Base-by-base conservation (phyloP, 2,113 vertebrate genomes). In the Labrus mixtus region DNA sequence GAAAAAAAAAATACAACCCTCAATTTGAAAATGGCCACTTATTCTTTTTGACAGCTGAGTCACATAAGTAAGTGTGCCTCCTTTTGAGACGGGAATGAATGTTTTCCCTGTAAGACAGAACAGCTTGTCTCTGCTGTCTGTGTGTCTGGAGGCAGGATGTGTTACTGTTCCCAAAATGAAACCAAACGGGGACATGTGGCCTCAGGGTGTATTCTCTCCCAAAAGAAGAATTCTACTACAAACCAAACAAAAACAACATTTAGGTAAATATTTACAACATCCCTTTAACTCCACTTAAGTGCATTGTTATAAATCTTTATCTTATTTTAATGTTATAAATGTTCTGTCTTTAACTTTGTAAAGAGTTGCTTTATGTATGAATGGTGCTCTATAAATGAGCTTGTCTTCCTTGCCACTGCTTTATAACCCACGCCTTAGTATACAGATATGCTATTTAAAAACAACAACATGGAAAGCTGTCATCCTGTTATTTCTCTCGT, bases 91-190 rank as follows among this genome's bases (percentile, higher is more conserved):
- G 39, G 73, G 50, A 64, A 73, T 54, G 19, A 67, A 8, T 19
- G 2, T 68, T 70, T 85, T 78, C 74, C 67, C 60, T 9, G 54
- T 73, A 29, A 86, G 37, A 56, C 65, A 29, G 23, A 70, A 48
- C 46, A 48, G 46, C 16, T 48, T 48, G 46, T 78, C 58, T 69
- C 53, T 59, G 22, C 13, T 66, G 64, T 73, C 64, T 66, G 55
- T 76, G 65, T 62, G 67, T 48, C 73, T 59, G 60, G 37, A 78
- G 54, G 59, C 66, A 68, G 16, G 53, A 65, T 71, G 46, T 79
- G 63, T 33, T 4, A 53, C 43, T 78, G 45, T 50, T 25, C 43
- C 50, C 39, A 11, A 45, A 54, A n/a, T 39, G 11, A 66, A 25
- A 37, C 54, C 33, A 13, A 73, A 73, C 36, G n/a, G 25, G 22